Evolutionary conservation across 2,888 invertebrate genomes (phyloP).

Genomic region (Ctenicera cuprea): DNA sequence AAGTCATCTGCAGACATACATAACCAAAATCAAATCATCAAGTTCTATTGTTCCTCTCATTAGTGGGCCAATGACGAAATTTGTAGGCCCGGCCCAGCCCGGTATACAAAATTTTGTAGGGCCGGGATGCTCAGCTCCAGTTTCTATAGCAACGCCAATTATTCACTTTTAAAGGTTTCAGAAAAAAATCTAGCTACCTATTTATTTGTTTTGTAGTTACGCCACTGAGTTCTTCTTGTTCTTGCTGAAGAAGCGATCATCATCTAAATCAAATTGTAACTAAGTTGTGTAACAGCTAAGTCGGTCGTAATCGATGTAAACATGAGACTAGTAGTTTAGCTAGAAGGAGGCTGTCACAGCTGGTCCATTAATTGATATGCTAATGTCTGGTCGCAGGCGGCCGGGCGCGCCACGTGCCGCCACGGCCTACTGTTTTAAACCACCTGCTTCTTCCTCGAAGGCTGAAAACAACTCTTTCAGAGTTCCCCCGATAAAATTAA

Average conservation of each 20-base stretch:
- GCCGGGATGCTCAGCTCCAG: no score
- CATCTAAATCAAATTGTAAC: slow-evolving; percentile 36
- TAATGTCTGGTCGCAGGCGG: slow-evolving; percentile 64
- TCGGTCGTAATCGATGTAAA: slow-evolving; percentile 56
- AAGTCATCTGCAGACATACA: no score
- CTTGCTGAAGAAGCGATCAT: not conserved
- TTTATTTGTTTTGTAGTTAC: no score
- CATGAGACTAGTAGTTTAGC: slow-evolving; percentile 68
- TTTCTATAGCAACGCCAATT: no score
- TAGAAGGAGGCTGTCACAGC: slow-evolving; percentile 72
- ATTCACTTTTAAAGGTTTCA: no score
- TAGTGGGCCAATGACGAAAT: no score
- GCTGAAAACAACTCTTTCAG: slow-evolving; percentile 43
- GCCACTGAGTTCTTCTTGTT: no score
- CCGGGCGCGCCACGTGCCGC: slow-evolving; percentile 62
- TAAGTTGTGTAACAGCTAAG: slow-evolving; percentile 43
- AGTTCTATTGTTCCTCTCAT: no score
- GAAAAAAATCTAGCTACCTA: no score
- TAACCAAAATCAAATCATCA: no score
- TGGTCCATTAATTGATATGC: slow-evolving; percentile 69
- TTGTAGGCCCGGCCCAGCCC: no score
- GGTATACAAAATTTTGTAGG: no score
- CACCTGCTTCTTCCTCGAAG: slow-evolving; percentile 45
- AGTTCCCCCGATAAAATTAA: slow-evolving; percentile 26
- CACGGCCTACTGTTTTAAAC: slow-evolving; percentile 49